Evolutionary conservation across 92 coral and sea anemone genomes (phyloP), one percentile per base, ranked within the genome.

Genomic region (Paragorgia papillata): DNA sequence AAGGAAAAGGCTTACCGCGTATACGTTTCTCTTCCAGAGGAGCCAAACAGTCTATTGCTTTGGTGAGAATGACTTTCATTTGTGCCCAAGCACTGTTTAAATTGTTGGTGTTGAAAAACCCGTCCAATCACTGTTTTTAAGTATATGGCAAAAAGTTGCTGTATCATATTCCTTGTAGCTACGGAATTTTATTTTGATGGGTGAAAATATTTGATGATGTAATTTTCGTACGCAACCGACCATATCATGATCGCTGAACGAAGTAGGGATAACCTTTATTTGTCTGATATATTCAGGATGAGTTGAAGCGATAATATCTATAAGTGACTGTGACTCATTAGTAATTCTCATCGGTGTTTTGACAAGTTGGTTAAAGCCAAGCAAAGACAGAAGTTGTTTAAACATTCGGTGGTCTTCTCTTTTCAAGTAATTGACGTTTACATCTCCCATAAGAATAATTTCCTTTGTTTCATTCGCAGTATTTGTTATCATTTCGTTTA

Each of bases 201-300:
- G 49, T 63, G 28, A 28, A 49, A 54, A 74, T 2, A 49, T 73
- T 18, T n/a, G 3, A 60, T 5, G 9, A 31, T 49, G 37, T 49
- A 73, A 27, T 29, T 73, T 73, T 14, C 79, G 18, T 10, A 73
- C 79, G 34, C 79, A 66, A 49, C 73, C 63, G 9, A 73, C 62
- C 63, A 73, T 73, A 51, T 51, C 79, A 25, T 73, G 79, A 7
- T 48, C 40, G 25, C 79, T 7, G 28, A 73, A 25, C 15, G 21
- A 14, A 15, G 62, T 24, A 3, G 62, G 62, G 1, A 73, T 37
- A 49, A 73, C 79, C 31, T 73, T 29, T 27, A 41, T 26, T 24
- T 51, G 7, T 25, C 7, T 28, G 51, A 73, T 51, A 27, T 66
- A 12, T 34, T 33, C 46, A 30, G 79, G 62, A 2, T 30, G 79